Base-by-base conservation (phyloP, 1,140 invertebrate genomes). In the Tetragonula clypearis region DNA sequence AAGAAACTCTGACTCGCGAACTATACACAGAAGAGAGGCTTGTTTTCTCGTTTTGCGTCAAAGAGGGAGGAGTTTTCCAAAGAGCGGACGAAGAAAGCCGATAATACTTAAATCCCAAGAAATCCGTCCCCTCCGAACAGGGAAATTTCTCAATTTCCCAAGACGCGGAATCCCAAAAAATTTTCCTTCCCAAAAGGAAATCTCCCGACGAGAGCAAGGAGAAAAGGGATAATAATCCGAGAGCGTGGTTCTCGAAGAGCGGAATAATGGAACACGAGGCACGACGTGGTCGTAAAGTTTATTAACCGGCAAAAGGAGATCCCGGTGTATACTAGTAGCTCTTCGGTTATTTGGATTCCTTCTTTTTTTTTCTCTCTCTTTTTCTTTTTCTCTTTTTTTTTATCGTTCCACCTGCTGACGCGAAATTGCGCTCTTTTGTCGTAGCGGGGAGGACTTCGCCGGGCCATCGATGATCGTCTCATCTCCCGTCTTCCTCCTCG, bases 361-460 rank as follows among this genome's bases (percentile, higher is more conserved):
- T 23, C 56, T 68, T 72, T 11, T 23, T 62, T 74, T 60, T 8
- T 65, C 74, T 74, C 87, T 58, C 69, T n/a, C 62, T 66, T 23
- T 56, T 60, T 66, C 4, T 78, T 65, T 79, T 68, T 89, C 83
- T 89, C 87, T 88, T 80, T 58, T 76, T 74, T 87, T 91, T 91
- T 91, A 91, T 87, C 80, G 83, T 76, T 75, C 35, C 41, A 84
- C 83, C 90, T 86, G 90, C 90, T 91, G 90, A 88, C 88, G 86
- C 79, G 41, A 53, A 75, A 71, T 86, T 82, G 75, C 26, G 41
- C 68, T 71, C 49, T 66, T 86, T 82, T 68, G 26, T 60, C 78
- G 75, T 53, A 68, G 15, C 41, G 26, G 23, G 15, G 74, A 9
- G 11, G 55, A 80, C 68, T 81, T 80, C 66, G 53, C 19, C 65